Evolutionary conservation across 1,140 invertebrate species (phyloP).

Genomic region (Drosophila nannoptera): DNA sequence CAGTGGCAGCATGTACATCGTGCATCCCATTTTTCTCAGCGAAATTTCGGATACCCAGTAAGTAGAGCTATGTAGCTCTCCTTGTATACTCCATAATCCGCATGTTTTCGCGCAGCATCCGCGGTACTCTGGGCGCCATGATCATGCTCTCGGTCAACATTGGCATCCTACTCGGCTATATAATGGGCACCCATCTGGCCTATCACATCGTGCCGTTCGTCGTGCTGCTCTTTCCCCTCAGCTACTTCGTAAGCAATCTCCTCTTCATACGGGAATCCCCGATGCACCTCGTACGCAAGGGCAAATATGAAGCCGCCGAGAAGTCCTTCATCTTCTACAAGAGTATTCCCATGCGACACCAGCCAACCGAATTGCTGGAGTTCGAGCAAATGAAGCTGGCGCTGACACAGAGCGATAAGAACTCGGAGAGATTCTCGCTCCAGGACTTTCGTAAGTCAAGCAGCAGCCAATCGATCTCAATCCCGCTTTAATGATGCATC

Average conservation of each 20-base stretch:
- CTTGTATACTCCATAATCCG: too few species aligned
- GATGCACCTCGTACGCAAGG: conserved; percentile 52
- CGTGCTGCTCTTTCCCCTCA: conserved; percentile 40
- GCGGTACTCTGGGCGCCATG: conserved; percentile 63
- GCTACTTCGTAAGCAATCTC: conserved; percentile 45
- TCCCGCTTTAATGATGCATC: too few species aligned
- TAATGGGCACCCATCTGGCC: conserved; percentile 55
- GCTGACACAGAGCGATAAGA: conserved; percentile 27
- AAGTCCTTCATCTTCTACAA: conserved; percentile 61
- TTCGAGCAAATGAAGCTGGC: conserved; percentile 53
- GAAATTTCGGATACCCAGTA: conserved; percentile 73
- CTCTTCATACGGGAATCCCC: conserved; percentile 61
- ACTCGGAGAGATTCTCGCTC: conserved; percentile 12
- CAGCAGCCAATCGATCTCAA: too few species aligned
- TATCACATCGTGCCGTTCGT: conserved; percentile 50
- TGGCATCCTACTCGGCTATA: conserved; percentile 58
- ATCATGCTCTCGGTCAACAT: conserved; percentile 58
- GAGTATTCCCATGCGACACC: conserved; percentile 50
- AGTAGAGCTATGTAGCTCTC: conserved; percentile 18
- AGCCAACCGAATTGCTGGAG: conserved; percentile 35
- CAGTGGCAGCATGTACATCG: conserved; percentile 64
- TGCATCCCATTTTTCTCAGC: conserved; percentile 64
- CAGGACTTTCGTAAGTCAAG: conserved; percentile 59
- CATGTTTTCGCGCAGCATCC: conserved; percentile 46
- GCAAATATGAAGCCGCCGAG: conserved; percentile 41